Base-by-base conservation (phyloP, 2,888 invertebrate species). In the Chloroclysta siterata region DNA sequence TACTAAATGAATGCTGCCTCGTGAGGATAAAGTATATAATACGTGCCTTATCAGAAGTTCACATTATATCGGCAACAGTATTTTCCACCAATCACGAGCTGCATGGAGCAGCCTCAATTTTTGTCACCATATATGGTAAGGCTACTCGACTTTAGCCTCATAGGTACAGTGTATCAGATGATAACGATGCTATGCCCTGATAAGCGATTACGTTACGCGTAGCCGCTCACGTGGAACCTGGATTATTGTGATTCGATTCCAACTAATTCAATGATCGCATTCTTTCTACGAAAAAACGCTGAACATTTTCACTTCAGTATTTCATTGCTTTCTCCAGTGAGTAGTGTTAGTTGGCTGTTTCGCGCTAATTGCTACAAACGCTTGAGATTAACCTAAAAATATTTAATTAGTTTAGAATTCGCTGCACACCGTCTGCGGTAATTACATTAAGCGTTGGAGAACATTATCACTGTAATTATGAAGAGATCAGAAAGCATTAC, bases 51-150 rank as follows among this genome's bases (percentile, higher is more conserved):
- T 93, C 93, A 90, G 79, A 33, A 87, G 83, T 84, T 83, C 82
- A 83, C 87, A 88, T 89, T 93, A 90, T 92, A 93, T 92, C 90
- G 86, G 82, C 81, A 82, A 82, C 82, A 84, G 79, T 83, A 81
- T 83, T 84, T 83, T 87, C 93, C 89, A 85, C 95, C 96, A 96
- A 96, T 96, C 92, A 94, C 90, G 87, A 90, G 91, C 94, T 94
- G 76, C 74, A 75, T 82, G 89, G 85, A 90, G 91, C 94, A 94
- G 81, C 78, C 79, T 84, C 83, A 88, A 84, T 85, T 89, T 90
- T 90, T 95, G 95, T 96, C 94, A 95, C 96, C 96, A 95, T 96
- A 96, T 96, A 96, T 95, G 96, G 96, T 94, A 94, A 94, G 93
- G 92, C 79, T 79, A 82, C 78, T 78, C 75, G 77, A 78, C 73